These are phyloP conservation scores for Julus scanicus DNA, from an alignment of 2,888 invertebrate genomes.

Conservation along the genomic window DNA sequence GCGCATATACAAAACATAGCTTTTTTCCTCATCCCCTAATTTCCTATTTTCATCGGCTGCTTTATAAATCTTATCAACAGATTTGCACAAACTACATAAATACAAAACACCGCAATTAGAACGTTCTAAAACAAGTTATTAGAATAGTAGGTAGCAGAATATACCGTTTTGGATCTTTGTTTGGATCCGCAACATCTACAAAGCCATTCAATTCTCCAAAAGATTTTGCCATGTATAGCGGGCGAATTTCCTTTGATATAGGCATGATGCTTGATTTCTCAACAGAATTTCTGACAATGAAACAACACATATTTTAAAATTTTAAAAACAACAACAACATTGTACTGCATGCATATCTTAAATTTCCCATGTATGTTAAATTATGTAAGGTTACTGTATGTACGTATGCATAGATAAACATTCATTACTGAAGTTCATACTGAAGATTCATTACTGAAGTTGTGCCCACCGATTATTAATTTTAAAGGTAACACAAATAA, in stretches of 20 bases:
- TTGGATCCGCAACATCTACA: conserved; percentile 10
- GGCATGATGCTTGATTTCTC: background rate
- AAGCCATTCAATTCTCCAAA: background rate
- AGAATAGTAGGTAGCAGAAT: background rate
- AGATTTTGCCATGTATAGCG: conserved; percentile 3
- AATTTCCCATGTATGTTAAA: too few species aligned
- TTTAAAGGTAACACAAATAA: too few species aligned
- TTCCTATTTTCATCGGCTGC: conserved; percentile 36
- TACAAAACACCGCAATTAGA: background rate
- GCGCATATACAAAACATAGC: conserved; percentile 56
- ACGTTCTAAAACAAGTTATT: background rate
- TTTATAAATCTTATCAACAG: conserved; percentile 45
- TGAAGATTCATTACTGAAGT: too few species aligned
- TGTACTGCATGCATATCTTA: too few species aligned
- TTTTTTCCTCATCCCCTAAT: conserved; percentile 55
- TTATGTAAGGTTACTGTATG: too few species aligned
- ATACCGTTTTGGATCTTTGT: conserved; percentile 36
- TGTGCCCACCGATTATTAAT: too few species aligned
- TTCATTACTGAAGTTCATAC: too few species aligned
- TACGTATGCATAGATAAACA: too few species aligned
- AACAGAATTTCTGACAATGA: background rate
- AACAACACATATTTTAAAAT: background rate
- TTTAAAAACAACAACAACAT: too few species aligned
- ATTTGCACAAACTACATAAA: conserved; percentile 9
- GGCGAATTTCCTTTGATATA: conserved; percentile 5